Evolutionary conservation across 2,113 vertebrate genomes (phyloP).

Genomic region (Sprattus sprattus): DNA sequence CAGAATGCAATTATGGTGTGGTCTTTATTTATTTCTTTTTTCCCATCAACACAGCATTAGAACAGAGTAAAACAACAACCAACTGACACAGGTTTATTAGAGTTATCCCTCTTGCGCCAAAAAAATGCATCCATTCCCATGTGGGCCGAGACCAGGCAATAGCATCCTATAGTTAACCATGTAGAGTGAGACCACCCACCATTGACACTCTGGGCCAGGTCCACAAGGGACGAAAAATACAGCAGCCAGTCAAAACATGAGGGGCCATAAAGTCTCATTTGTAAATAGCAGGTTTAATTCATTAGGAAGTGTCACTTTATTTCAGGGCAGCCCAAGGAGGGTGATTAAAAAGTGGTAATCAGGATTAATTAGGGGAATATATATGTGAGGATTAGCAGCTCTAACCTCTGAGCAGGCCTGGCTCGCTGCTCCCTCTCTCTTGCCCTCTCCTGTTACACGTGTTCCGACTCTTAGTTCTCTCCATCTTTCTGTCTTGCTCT

Average conservation of each 20-base stretch:
- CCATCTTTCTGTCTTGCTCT: slow-evolving; percentile 28
- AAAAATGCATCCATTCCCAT: background rate
- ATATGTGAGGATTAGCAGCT: slow-evolving; percentile 73
- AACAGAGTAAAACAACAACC: background rate
- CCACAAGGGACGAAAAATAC: background rate
- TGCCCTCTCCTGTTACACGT: slow-evolving; percentile 35
- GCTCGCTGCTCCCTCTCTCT: slow-evolving; percentile 38
- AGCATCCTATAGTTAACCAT: background rate
- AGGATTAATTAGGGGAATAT: slow-evolving; percentile 77
- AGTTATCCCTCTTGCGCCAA: background rate
- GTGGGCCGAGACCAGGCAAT: background rate
- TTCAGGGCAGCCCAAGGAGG: slow-evolving; percentile 62
- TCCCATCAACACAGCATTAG: background rate
- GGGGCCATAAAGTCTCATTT: slow-evolving; percentile 49
- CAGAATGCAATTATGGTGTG: background rate
- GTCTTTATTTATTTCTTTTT: background rate
- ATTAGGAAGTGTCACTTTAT: slow-evolving; percentile 76
- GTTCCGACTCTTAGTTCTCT: slow-evolving; percentile 42
- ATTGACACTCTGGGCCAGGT: background rate
- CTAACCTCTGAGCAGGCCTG: slow-evolving; percentile 40
- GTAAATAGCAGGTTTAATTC: slow-evolving; percentile 70
- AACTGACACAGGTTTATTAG: background rate
- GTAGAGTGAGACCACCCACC: background rate
- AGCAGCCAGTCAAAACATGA: slow-evolving; percentile 17
- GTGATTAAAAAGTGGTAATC: slow-evolving; percentile 75